phyloP scores from a whole-genome alignment of 2,888 invertebrate genomes.

The Brenthis ino region DNA sequence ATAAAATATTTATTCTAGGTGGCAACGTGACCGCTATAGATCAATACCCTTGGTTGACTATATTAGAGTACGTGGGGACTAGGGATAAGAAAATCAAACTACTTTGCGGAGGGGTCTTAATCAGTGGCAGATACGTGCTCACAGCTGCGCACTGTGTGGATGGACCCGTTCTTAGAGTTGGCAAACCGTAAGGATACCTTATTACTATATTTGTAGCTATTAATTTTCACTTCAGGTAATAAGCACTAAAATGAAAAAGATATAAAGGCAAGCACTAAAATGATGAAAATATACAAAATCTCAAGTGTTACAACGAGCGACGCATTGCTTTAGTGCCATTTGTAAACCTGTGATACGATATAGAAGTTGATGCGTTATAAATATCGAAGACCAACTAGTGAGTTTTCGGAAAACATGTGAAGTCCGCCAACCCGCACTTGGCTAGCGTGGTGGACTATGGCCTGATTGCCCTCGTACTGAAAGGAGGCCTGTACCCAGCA shows the following conservation, averaged over 20 bases:
- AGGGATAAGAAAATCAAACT: conserved; percentile 50
- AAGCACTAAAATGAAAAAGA: too few relatives aligned
- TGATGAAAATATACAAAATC: not conserved
- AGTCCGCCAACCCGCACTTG: too few relatives aligned
- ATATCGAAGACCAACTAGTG: too few relatives aligned
- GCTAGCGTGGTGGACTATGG: too few relatives aligned
- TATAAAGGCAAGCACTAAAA: not conserved
- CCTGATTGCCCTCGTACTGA: too few relatives aligned
- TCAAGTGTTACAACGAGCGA: too few relatives aligned
- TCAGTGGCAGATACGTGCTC: conserved; percentile 75
- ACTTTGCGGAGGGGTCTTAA: conserved; percentile 76
- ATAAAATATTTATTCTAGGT: conserved; percentile 41
- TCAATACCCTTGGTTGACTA: conserved; percentile 80
- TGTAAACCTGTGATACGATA: too few relatives aligned
- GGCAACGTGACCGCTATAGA: conserved; percentile 65
- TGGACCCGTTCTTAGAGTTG: conserved; percentile 58
- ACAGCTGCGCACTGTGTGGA: conserved; percentile 81
- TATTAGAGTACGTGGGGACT: conserved; percentile 65
- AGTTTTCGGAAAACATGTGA: too few relatives aligned
- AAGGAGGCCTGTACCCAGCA: not conserved
- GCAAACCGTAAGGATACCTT: conserved; percentile 64
- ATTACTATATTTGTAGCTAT: not conserved
- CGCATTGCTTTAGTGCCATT: too few relatives aligned
- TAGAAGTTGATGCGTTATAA: too few relatives aligned
- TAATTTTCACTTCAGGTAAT: too few relatives aligned